Evolutionary conservation across 2,113 vertebrate genomes (phyloP).

Genomic region (Chloropsis cyanopogon): DNA sequence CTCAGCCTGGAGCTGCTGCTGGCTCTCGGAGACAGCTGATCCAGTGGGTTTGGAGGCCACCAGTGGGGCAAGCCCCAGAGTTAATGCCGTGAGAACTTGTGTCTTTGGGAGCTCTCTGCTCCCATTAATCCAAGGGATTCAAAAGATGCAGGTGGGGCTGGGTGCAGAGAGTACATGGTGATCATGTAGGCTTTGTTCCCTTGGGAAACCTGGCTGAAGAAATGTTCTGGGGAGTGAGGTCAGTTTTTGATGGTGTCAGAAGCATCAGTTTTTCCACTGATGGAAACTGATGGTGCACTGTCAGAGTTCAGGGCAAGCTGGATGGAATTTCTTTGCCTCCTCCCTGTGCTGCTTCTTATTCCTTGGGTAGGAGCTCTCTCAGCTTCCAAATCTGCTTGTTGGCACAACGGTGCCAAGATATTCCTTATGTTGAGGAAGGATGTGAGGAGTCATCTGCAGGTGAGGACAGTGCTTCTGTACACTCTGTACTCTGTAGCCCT

Average conservation of each 20-base stretch:
- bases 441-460: not conserved
- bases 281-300: not conserved
- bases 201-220: constrained; percentile 2
- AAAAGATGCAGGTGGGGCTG: not conserved
- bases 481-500: not conserved
- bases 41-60: not conserved
- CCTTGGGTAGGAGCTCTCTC: not conserved
- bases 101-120: not conserved
- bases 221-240: not conserved
- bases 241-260: not conserved
- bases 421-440: not conserved
- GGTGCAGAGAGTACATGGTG: not conserved
- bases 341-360: not conserved
- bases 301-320: not conserved
- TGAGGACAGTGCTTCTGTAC: not conserved
- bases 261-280: not conserved
- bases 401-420: not conserved
- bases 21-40: not conserved
- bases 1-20: not conserved
- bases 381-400: not conserved
- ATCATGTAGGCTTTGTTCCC: not conserved
- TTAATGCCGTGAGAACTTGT: not conserved
- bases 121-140: not conserved
- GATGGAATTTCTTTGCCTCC: not conserved
- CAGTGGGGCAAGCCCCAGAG: not conserved